Conservation (phyloP, 2,113 vertebrate genomes). For the Epinephelus fuscoguttatus region DNA sequence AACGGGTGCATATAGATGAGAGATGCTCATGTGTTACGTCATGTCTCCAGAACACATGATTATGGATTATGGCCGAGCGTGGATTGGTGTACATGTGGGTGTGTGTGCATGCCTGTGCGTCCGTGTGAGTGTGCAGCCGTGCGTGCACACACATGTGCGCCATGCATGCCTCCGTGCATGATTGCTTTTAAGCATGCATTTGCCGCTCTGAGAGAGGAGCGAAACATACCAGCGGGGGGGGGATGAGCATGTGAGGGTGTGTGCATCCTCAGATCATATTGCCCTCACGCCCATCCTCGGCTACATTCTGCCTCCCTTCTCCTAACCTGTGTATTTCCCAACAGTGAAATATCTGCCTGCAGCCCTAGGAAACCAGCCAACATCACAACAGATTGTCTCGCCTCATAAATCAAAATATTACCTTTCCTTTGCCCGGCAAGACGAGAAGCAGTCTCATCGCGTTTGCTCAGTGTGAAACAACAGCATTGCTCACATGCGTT, state of each 20-base stretch:
- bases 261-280: constrained; percentile 75
- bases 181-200: constrained; percentile 65
- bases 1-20: constrained; percentile 54
- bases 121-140: constrained; percentile 47
- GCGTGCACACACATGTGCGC: constrained; percentile 68
- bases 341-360: constrained; percentile 65
- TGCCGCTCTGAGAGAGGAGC: constrained; percentile 50
- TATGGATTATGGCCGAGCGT: constrained; percentile 67
- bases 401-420: constrained; percentile 71
- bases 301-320: constrained; percentile 59
- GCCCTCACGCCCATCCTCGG: constrained; percentile 76
- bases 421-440: constrained; percentile 52
- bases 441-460: constrained; percentile 40
- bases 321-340: constrained; percentile 63
- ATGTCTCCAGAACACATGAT: constrained; percentile 76
- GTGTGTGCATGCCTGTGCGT: constrained; percentile 20
- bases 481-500: constrained; percentile 73
- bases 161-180: constrained; percentile 61
- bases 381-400: constrained; percentile 69
- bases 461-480: constrained; percentile 67
- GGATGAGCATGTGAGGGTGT: constrained; percentile 68
- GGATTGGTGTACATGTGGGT: constrained; percentile 49
- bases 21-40: constrained; percentile 72
- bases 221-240: constrained; percentile 50
- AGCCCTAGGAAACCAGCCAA: constrained; percentile 63